phyloP scores from a whole-genome alignment of 1,140 invertebrate species.

The Penaeus vannamei region DNA sequence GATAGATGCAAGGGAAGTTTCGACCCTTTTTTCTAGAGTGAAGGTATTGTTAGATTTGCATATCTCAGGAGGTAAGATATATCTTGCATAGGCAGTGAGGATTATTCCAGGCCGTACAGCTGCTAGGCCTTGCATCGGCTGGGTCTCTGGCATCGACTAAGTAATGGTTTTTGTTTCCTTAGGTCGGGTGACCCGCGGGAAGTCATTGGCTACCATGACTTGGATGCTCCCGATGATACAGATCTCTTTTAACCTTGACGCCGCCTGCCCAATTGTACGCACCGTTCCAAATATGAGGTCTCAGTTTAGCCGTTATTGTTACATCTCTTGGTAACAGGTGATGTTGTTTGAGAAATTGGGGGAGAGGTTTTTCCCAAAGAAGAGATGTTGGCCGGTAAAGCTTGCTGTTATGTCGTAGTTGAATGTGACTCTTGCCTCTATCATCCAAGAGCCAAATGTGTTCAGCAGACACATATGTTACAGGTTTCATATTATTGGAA shows the following conservation, averaged over 20 bases:
- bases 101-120: too few species aligned
- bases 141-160: background rate
- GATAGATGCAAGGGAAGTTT: too few species aligned
- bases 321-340: constrained; percentile 53
- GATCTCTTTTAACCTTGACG: constrained; percentile 77
- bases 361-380: background rate
- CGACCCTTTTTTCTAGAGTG: too few species aligned
- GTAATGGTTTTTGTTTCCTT: constrained; percentile 64
- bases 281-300: constrained; percentile 51
- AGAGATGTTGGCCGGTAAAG: background rate
- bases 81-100: too few species aligned
- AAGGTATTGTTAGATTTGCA: too few species aligned
- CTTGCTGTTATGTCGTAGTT: background rate
- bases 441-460: too few species aligned
- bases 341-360: background rate
- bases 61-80: too few species aligned
- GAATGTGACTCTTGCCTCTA: background rate
- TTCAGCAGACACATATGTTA: too few species aligned
- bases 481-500: too few species aligned
- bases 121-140: too few species aligned
- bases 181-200: constrained; percentile 76
- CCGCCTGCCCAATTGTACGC: constrained; percentile 34
- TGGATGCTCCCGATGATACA: constrained; percentile 84
- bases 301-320: constrained; percentile 63
- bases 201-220: constrained; percentile 86